Evolutionary conservation across 2,797 vertebrate genomes (phyloP), one percentile per base, ranked within the genome.

Genomic region (Alauda arvensis): DNA sequence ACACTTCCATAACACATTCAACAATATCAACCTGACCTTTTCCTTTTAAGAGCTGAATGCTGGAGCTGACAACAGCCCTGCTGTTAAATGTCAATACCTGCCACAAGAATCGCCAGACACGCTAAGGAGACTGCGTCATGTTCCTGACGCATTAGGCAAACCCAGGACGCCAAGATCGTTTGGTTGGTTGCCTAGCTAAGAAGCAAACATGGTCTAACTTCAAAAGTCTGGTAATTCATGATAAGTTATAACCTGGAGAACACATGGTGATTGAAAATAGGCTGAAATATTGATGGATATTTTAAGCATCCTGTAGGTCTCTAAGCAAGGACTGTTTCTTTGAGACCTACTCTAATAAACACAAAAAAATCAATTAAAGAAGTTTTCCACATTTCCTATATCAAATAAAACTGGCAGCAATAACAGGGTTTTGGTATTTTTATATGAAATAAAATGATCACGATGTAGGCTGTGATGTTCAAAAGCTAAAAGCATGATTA

Each of bases 71-170:
- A 84, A 63, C 37, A 70, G 49, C 29, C 67, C 45, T 51, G 65
- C 90, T 94, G 83, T 62, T 91, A 76, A 81, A 92, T 81, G 69
- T 85, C 89, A 94, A 4, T 94, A 94, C 79, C 83, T 94, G 89
- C 65, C 69, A 57, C 61, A 77, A 72, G 42, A 85, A 48, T 78
- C 0, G 4, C 87, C 77, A 93, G 77, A 90, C 46, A 93, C 59
- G 31, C 67, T 69, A 74, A 62, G 10, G 39, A 78, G 68, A 91
- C 61, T 86, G 81, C 7, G 1, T 92, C 86, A 84, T 79, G 21
- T 75, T 85, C 51, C 55, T 89, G 51, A 89, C 0, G 1, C 3
- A 2, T 39, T 63, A 79, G 62, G 74, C 83, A 88, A 89, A 84
- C 24, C 17, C 25, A 77, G 66, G 56, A 42, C 75, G 82, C 61